Percentiles rank a stretch among this genome's conserved stretches.
These are phyloP conservation scores for Columbina picui DNA, from an alignment of 2,113 vertebrate species.

Conservation along the genomic window DNA sequence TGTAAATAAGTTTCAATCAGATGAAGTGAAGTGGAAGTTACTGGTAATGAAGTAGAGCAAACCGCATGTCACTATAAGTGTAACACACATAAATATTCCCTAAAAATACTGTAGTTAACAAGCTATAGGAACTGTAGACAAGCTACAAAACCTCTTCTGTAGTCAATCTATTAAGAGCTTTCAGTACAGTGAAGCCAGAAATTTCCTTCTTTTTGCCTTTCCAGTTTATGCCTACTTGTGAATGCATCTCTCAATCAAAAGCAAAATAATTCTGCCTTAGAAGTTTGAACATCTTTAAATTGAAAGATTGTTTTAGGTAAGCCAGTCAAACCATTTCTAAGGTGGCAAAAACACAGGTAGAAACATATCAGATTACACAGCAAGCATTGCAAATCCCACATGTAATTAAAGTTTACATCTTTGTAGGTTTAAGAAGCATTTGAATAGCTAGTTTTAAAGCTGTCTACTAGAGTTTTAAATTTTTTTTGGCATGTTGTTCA, in stretches of 20 bases:
- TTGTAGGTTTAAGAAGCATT: not conserved
- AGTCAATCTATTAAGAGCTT: not conserved
- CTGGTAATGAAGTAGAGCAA: not conserved
- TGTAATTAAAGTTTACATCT: not conserved
- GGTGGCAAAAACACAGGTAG: not conserved
- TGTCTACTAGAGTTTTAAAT: not conserved
- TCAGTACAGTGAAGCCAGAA: not conserved
- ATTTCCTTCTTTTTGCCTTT: not conserved
- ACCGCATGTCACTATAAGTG: not conserved
- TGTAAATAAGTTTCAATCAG: not conserved
- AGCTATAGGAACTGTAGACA: not conserved
- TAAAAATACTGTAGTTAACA: not conserved
- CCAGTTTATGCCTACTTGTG: not conserved
- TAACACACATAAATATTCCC: not conserved
- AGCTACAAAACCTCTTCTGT: not conserved
- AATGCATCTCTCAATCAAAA: not conserved
- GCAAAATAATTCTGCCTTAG: not conserved
- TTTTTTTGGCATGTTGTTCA: not conserved
- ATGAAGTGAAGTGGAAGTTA: not conserved
- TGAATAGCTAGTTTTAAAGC: not conserved
- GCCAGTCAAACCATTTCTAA: not conserved
- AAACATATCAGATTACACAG: not conserved
- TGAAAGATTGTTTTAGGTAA: not conserved
- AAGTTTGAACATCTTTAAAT: not conserved
- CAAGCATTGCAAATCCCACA: not conserved